Percentiles rank a stretch among this genome's conserved stretches.
Evolutionary conservation across 2,797 vertebrate species (phyloP).

Genomic region (Simalia tracyae): DNA sequence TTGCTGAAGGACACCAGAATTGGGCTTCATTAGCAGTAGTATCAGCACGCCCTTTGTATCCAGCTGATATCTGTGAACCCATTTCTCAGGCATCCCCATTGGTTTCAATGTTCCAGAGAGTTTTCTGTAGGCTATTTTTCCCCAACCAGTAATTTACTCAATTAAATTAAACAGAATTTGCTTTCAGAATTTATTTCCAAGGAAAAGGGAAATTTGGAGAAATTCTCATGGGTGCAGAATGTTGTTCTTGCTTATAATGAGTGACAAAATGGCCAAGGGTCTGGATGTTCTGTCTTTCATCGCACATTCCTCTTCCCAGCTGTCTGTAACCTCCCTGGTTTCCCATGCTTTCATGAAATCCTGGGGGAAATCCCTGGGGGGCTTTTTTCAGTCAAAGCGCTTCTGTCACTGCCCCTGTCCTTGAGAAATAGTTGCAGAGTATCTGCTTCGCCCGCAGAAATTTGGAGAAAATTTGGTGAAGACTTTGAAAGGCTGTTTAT

Average conservation of each 20-base stretch:
- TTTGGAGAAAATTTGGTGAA: background rate
- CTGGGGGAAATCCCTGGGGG: background rate
- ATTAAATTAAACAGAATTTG: too few species aligned
- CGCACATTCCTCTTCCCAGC: background rate
- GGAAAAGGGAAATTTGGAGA: background rate
- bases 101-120: too few species aligned
- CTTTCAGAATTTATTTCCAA: too few species aligned
- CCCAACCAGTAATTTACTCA: too few species aligned
- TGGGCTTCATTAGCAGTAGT: background rate
- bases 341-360: background rate
- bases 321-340: background rate
- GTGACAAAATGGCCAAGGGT: background rate
- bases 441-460: background rate
- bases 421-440: background rate
- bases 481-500: background rate
- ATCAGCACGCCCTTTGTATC: background rate
- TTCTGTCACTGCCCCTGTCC: background rate
- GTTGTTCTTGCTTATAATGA: background rate
- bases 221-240: background rate
- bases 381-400: background rate
- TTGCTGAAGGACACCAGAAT: background rate
- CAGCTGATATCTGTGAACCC: background rate
- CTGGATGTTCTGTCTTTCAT: background rate
- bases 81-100: too few species aligned
- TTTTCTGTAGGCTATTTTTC: too few species aligned